Evolutionary conservation across 2,113 vertebrate genomes (phyloP).

Genomic region (Aegypius monachus): DNA sequence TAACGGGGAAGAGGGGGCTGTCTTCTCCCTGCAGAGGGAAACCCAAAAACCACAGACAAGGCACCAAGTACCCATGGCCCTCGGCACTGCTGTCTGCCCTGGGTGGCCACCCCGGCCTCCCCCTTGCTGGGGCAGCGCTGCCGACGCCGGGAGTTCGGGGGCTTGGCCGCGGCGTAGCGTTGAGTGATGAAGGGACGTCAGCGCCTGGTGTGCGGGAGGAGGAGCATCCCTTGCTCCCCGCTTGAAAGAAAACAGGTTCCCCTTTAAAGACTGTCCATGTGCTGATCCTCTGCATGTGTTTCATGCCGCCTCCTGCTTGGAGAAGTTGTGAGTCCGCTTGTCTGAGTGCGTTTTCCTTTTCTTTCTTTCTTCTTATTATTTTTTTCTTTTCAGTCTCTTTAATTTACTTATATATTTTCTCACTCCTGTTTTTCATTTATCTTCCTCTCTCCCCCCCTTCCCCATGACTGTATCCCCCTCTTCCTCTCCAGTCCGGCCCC

Average conservation of each 20-base stretch:
- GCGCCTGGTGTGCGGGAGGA: constrained; percentile 8
- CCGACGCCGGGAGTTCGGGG: background rate
- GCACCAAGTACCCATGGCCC: background rate
- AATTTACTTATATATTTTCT: constrained; percentile 57
- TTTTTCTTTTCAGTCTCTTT: constrained; percentile 59
- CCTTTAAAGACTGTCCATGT: constrained; percentile 93
- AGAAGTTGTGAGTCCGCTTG: constrained; percentile 87
- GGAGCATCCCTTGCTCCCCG: background rate
- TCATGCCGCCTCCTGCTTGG: constrained; percentile 82
- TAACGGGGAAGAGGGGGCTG: background rate
- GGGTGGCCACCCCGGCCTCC: background rate
- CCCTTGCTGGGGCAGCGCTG: background rate
- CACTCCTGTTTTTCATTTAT: constrained; percentile 75
- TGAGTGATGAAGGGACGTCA: background rate
- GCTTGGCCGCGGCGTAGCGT: background rate
- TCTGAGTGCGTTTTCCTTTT: constrained; percentile 76
- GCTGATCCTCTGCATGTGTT: constrained; percentile 91
- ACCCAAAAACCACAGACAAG: constrained; percentile 69
- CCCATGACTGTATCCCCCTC: constrained; percentile 59
- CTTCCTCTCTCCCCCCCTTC: constrained; percentile 28
- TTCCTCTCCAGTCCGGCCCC: constrained; percentile 27
- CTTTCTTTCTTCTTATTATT: constrained; percentile 17
- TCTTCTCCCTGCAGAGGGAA: constrained; percentile 47
- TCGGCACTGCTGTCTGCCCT: background rate
- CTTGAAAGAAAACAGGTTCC: constrained; percentile 76